phyloP scores from a whole-genome alignment of 2,797 vertebrate genomes.

The Varecia variegata region DNA sequence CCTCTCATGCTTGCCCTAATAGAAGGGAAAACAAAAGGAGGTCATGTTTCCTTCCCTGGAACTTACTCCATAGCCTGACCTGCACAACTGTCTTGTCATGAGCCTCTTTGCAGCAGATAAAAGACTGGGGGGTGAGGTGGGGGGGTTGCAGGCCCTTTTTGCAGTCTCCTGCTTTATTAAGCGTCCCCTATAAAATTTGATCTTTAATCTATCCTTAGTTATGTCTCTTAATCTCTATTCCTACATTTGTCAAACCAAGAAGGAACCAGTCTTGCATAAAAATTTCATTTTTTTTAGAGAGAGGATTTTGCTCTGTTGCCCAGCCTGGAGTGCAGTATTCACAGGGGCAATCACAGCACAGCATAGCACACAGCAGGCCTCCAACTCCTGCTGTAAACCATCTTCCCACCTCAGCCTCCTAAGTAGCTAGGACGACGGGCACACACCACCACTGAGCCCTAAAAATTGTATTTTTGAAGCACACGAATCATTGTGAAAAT shows the following conservation, averaged over 20 bases:
- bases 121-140: neutral
- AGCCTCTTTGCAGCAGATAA: neutral
- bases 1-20: neutral
- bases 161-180: neutral
- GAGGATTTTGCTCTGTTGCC: neutral
- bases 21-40: neutral
- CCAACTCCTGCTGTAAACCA: neutral
- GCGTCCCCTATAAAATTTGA: neutral
- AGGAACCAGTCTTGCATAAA: neutral
- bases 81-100: neutral
- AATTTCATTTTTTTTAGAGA: neutral
- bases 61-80: neutral
- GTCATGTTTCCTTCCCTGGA: neutral
- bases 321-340: neutral
- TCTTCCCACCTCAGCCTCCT: neutral
- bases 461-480: neutral
- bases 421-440: neutral
- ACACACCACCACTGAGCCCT: neutral
- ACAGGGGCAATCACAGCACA: neutral
- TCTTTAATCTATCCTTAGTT: neutral
- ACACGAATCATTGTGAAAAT: neutral
- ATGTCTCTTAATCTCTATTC: neutral
- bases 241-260: neutral
- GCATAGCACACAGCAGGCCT: neutral
- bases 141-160: neutral